These are phyloP conservation scores for Emmelina monodactyla DNA, from an alignment of 2,888 invertebrate genomes.

Conservation along the genomic window DNA sequence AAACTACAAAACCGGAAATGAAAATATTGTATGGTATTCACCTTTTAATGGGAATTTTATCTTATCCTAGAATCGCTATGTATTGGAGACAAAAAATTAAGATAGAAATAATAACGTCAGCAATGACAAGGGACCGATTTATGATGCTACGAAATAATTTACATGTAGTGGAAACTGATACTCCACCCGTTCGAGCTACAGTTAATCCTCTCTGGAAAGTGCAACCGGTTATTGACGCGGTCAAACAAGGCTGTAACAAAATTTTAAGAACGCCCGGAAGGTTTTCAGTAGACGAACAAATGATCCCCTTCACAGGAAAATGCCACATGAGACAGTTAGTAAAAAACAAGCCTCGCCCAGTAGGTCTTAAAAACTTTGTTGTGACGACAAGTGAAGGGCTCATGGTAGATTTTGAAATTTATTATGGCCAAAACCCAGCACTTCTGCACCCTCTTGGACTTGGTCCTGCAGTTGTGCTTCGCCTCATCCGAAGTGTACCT, in stretches of 20 bases:
- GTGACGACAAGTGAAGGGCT: slow-evolving; percentile 15
- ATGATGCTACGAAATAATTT: slow-evolving; percentile 4
- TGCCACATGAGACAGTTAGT: slow-evolving; percentile 15
- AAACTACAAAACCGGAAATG: slow-evolving; percentile 7
- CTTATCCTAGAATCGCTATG: slow-evolving; percentile 10
- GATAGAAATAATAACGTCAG: slow-evolving; percentile 3
- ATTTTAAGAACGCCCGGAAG: slow-evolving; percentile 12
- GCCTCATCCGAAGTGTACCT: slow-evolving; percentile 12
- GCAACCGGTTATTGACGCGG: slow-evolving; percentile 15
- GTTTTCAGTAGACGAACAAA: slow-evolving; percentile 16
- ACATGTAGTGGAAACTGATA: slow-evolving; percentile 3
- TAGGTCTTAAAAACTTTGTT: slow-evolving; percentile 17
- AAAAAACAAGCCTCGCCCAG: slow-evolving; percentile 14
- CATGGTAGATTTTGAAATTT: slow-evolving; percentile 16
- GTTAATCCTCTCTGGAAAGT: slow-evolving; percentile 14
- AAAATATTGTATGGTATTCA: slow-evolving; percentile 8
- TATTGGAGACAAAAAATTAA: slow-evolving; percentile 7
- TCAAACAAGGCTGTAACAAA: slow-evolving; percentile 12
- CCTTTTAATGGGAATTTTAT: slow-evolving; percentile 7
- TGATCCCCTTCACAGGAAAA: slow-evolving; percentile 14
- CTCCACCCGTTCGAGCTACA: background rate
- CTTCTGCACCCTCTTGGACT: slow-evolving; percentile 9
- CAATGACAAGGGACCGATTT: slow-evolving; percentile 7
- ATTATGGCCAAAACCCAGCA: slow-evolving; percentile 5
- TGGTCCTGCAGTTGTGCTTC: slow-evolving; percentile 15